Base-by-base conservation (phyloP, 1,140 invertebrate genomes). In the Paralvinella palmiformis region DNA sequence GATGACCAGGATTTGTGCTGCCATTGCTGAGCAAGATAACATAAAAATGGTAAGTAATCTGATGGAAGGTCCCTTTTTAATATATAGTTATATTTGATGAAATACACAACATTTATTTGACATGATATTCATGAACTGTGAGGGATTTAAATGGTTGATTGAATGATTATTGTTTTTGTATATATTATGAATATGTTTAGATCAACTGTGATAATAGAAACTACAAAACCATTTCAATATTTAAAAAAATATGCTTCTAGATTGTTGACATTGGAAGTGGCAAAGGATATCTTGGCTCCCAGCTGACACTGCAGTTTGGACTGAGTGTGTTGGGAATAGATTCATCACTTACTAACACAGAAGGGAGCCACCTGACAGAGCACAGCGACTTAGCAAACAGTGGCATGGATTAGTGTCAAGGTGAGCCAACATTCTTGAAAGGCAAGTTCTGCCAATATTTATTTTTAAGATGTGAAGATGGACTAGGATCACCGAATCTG, bases 221-320 rank as follows among this genome's bases (percentile, higher is more conserved):
- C 37, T 41, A 41, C 10, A 41, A 41, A 41, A n/a, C 37, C 20
- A 50, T 45, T 20, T 32, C 7, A 32, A 35, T 13, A 20, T 24
- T 24, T 36, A 33, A 3, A 24, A n/a, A 32, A 13, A 37, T 4
- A 45, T 1, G 35, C 3, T 41, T 66, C 15, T 50, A 77, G 75
- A 83, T 91, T 65, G 84, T 94, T 45, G 91, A 95, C 79, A 85
- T 90, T 35, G 91, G 91, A 0, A 91, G 91, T 78, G 91, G 91
- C 0, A 90, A 90, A 77, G 91, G 91, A 0, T 91, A 93, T 79
- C 79, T 94, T 0, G 88, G 88, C 33, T 87, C 87, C 0, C 83
- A 88, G 59, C 77, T 94, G 50, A 84, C 88, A 1, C 83, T 91
- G 3, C 65, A 70, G 58, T 86, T 89, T 79, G 76, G 85, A 6